Conservation (phyloP, 1,140 invertebrate genomes). For the Aphelenchoides avenae region DNA sequence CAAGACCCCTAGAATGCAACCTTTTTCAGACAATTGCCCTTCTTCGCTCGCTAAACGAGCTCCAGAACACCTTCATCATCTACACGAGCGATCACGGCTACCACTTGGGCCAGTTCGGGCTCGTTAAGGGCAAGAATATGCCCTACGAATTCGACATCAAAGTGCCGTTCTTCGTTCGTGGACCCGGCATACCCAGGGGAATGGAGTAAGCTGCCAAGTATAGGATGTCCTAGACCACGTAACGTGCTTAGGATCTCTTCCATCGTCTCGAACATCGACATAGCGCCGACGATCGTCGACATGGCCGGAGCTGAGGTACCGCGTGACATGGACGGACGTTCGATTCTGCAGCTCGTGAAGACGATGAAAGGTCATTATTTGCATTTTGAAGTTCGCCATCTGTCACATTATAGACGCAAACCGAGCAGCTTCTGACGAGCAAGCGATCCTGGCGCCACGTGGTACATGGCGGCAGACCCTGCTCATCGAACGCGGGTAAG, state of each 20-base stretch:
- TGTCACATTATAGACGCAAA: too few relatives aligned
- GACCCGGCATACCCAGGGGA: constrained; percentile 81
- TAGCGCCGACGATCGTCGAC: constrained; percentile 91
- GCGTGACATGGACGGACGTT: constrained; percentile 79
- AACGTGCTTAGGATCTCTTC: constrained; percentile 44
- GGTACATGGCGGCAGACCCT: constrained; percentile 63
- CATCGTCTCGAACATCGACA: constrained; percentile 80
- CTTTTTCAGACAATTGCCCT: constrained; percentile 62
- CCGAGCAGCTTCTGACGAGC: too few relatives aligned
- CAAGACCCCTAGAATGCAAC: too few relatives aligned
- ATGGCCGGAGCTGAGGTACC: constrained; percentile 75
- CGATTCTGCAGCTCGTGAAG: constrained; percentile 69
- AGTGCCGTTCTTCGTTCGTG: constrained; percentile 87
- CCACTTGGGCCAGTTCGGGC: constrained; percentile 91
- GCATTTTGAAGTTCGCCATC: background rate
- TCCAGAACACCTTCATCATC: constrained; percentile 91
- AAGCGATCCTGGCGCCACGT: constrained; percentile 29
- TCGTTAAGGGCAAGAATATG: constrained; percentile 93
- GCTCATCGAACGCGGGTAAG: constrained; percentile 75
- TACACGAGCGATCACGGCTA: constrained; percentile 98
- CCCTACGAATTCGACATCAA: constrained; percentile 97
- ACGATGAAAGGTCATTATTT: constrained; percentile 33
- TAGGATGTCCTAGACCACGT: too few relatives aligned
- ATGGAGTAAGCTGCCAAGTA: constrained; percentile 69
- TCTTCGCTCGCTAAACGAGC: constrained; percentile 69